Evolutionary conservation across 2,888 invertebrate genomes (phyloP), one percentile per base, ranked within the genome.

Genomic region (Lithophane ornitopus): DNA sequence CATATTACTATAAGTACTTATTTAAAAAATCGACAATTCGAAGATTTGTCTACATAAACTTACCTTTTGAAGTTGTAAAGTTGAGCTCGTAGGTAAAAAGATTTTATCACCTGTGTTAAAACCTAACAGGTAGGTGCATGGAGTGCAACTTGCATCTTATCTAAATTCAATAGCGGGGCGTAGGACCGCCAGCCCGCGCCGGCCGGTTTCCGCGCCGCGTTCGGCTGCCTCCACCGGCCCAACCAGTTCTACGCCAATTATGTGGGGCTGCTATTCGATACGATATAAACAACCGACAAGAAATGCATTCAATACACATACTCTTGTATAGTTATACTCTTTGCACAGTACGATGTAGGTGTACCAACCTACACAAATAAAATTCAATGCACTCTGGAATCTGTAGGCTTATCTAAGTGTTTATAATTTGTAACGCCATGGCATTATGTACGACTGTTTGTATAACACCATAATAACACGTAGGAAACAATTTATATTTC

Each of bases 201-300:
- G 85, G 92, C 94, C 93, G 93, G 94, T 93, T 94, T 91, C 85
- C 84, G 83, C 86, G 88, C 86, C 68, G 71, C 75, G 34, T 67
- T 76, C 78, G 80, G 76, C 78, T 76, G 65, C 76, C 84, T 77
- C 63, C 84, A 76, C 78, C 70, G 84, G 80, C 85, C 91, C 87
- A 90, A 91, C 91, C 91, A 92, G 92, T 93, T 92, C 91, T 88
- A 88, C 87, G 87, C 85, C 85, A 88, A 88, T 87, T 87, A 87
- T 81, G 78, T 84, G 88, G 74, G 76, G 87, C 85, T 89, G 87
- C 89, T 88, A 90, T 91, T 91, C 86, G 89, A 90, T 91, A 89
- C 89, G 86, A 85, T 82, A 81, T 87, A 90, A 90, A 91, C 92
- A 92, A 91, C 88, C 84, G 81, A 84, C 90, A 87, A 90, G 91